Evolutionary conservation across 1,140 invertebrate genomes (phyloP).

Genomic region (Cyclargus thomasi): DNA sequence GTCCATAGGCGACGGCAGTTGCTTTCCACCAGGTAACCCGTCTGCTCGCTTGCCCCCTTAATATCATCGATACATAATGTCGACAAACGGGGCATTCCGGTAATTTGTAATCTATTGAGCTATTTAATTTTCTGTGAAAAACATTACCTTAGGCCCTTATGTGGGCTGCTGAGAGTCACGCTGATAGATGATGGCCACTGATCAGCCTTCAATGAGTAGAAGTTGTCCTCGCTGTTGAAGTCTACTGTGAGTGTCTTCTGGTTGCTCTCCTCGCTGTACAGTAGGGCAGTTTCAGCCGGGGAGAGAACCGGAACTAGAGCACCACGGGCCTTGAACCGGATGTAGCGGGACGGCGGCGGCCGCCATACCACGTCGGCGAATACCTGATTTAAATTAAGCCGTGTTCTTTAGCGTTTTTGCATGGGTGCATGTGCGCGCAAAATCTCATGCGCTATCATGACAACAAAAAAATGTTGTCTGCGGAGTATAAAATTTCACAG

Average conservation of each 20-base stretch:
- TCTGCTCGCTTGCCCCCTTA: no score
- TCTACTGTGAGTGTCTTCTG: conserved; percentile 44
- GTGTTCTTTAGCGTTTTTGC: no score
- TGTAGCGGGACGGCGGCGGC: conserved; percentile 60
- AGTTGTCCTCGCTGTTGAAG: conserved; percentile 40
- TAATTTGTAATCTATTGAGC: no score
- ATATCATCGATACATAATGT: no score
- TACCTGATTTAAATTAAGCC: conserved; percentile 40
- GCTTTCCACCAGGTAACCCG: no score
- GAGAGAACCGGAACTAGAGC: conserved; percentile 51
- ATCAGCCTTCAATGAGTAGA: conserved; percentile 60
- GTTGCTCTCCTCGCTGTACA: conserved; percentile 39
- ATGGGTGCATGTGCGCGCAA: no score
- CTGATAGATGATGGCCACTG: conserved; percentile 40
- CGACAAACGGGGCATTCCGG: no score
- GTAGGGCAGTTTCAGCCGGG: conserved; percentile 39
- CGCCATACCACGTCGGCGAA: conserved; percentile 74
- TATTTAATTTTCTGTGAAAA: neutral
- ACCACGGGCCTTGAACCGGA: conserved; percentile 59
- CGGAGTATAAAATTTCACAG: no score
- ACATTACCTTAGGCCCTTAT: conserved; percentile 54
- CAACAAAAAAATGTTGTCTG: no score
- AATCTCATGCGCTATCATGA: no score
- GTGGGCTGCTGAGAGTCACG: conserved; percentile 52
- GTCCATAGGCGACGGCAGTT: no score